Conservation (phyloP, 2,888 invertebrate genomes). For the Aspidapion aeneum region DNA sequence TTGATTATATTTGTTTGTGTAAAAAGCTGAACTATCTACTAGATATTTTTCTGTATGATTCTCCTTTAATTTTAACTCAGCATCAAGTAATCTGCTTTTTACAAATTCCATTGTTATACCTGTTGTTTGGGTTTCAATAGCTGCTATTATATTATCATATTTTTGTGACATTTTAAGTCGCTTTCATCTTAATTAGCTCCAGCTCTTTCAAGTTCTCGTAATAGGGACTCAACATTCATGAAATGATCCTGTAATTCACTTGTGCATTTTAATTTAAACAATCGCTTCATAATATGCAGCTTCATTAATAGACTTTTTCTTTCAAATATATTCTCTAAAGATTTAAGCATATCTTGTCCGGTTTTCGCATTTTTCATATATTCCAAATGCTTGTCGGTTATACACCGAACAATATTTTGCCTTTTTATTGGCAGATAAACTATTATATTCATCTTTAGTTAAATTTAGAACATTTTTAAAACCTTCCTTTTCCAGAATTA, state of each 20-base stretch:
- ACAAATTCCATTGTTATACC: neutral
- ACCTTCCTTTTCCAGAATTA: too few species aligned
- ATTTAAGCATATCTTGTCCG: too few species aligned
- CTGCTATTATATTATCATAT: neutral
- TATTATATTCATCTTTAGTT: too few species aligned
- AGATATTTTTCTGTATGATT: neutral
- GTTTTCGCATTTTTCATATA: too few species aligned
- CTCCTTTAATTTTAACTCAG: neutral
- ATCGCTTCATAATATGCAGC: neutral
- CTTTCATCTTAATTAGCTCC: neutral
- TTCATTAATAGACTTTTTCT: neutral
- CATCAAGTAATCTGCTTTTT: neutral
- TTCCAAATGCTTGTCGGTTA: too few species aligned
- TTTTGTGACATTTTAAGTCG: neutral
- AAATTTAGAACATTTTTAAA: too few species aligned
- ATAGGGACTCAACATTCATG: neutral
- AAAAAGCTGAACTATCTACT: neutral
- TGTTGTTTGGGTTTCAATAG: neutral
- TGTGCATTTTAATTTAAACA: neutral
- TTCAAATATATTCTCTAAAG: neutral
- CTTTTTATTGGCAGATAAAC: too few species aligned
- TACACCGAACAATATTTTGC: too few species aligned
- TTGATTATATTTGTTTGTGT: neutral
- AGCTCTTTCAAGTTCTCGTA: neutral
- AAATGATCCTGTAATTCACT: neutral